Base-by-base conservation (phyloP, 2,888 invertebrate genomes). In the Tiliacea aurago region DNA sequence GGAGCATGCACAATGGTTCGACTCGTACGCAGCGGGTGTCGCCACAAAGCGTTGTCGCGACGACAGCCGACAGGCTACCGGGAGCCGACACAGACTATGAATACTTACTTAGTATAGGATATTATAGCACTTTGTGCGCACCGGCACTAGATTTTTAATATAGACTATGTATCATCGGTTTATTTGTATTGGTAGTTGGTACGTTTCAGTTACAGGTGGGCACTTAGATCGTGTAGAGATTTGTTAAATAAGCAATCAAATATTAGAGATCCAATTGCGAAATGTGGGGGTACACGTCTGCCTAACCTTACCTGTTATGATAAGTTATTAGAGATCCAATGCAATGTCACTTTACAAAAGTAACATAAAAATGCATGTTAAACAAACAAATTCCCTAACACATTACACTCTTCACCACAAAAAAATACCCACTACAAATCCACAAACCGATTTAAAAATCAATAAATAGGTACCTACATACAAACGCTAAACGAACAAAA, bases 31-130 rank as follows among this genome's bases (percentile, higher is more conserved):
- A 69, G 84, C 87, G 83, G 82, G 91, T 90, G 92, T 91, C 89
- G 88, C 78, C 88, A 93, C 93, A 93, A 93, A 93, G 93, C 87
- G 86, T 76, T 86, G 90, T 90, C 88, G 84, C 82, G 78, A 70
- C 83, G 90, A 88, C 89, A 88, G 80, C 55, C 82, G 88, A 90
- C 89, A 88, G 74, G 87, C 91, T 88, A 89, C 91, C 84, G 88
- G 78, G 73, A 71, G 62, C 84, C 73, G 84, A 71, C 76, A 76
- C 80, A 78, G 74, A 53, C 78, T 64, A 65, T 72, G 73, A 75
- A 84, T 81, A 81, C 81, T 63, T 28, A 28, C 28, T 28, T 80
- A 80, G 70, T 75, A 78, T 73, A 78, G 69, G 28, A 59, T 75
- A 80, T 69, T 80, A 65, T 69, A 55, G 68, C 65, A 80, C 71